A percentile compares a stretch with the other conserved stretches of the same genome.
These are phyloP conservation scores for Dicentrarchus labrax DNA, from an alignment of 2,113 vertebrate species.

Conservation along the genomic window DNA sequence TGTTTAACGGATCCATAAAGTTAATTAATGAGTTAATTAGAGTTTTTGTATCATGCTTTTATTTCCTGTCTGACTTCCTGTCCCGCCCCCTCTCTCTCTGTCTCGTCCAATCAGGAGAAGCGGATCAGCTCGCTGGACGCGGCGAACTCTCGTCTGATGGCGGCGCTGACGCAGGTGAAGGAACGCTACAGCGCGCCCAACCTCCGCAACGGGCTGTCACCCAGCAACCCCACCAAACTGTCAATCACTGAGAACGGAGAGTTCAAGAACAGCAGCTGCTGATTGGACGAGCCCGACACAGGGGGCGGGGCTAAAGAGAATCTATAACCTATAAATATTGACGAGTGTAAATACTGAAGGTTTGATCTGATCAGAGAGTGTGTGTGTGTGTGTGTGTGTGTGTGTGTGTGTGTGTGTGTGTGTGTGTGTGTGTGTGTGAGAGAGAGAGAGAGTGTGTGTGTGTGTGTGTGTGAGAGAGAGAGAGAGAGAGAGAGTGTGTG, in stretches of 20 bases:
- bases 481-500: too few relatives aligned
- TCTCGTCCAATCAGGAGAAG: conserved; percentile 89
- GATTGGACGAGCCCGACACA: conserved; percentile 60
- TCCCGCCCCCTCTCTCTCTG: conserved; percentile 8
- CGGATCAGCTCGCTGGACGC: conserved; percentile 94
- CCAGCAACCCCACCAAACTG: conserved; percentile 95
- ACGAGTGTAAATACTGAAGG: conserved; percentile 63
- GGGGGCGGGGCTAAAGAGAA: conserved; percentile 43
- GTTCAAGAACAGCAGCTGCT: conserved; percentile 99
- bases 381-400: conserved; percentile 25
- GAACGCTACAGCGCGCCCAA: conserved; percentile 92
- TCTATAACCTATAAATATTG: conserved; percentile 17
- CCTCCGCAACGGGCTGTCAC: conserved; percentile 92
- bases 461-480: conserved; percentile 12
- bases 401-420: conserved; percentile 19
- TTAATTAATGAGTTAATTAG: too few relatives aligned
- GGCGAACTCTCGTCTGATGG: conserved; percentile 95
- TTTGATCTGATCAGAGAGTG: conserved; percentile 3
- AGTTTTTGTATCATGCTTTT: too few relatives aligned
- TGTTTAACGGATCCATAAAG: too few relatives aligned
- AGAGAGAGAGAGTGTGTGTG: too few relatives aligned
- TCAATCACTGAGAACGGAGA: conserved; percentile 99
- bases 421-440: conserved; percentile 6
- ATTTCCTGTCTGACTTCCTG: conserved; percentile 32
- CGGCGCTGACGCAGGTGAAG: conserved; percentile 96